Evolutionary conservation across 64 coral and sea anemone species (phyloP).

Genomic region (Montipora cactus): DNA sequence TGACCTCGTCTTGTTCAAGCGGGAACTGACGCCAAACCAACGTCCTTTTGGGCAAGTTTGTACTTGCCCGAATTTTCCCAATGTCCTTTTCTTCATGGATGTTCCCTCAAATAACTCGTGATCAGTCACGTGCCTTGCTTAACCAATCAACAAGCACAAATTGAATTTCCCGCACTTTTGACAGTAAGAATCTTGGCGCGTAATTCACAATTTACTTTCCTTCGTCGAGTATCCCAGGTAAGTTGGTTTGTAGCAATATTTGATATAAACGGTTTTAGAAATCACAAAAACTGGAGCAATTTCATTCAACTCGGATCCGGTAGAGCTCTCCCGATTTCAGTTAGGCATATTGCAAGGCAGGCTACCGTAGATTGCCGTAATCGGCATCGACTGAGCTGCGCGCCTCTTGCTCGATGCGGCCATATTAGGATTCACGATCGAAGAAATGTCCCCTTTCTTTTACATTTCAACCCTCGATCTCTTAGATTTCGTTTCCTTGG

Average conservation of each 20-base stretch:
- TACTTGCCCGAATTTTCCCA: constrained; percentile 43
- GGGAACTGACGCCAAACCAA: no score
- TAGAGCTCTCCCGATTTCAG: background rate
- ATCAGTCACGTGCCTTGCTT: constrained; percentile 40
- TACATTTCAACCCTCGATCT: background rate
- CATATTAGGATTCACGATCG: constrained; percentile 2
- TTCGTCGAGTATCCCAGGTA: constrained; percentile 17
- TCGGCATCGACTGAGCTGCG: background rate
- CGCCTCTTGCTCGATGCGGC: background rate
- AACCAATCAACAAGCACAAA: constrained; percentile 7
- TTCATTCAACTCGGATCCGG: background rate
- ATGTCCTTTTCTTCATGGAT: background rate
- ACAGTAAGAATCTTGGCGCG: constrained; percentile 58
- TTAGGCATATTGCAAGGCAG: background rate
- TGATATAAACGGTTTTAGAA: background rate
- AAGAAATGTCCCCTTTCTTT: constrained; percentile 13
- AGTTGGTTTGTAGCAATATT: background rate
- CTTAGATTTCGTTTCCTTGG: background rate
- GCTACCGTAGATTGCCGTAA: background rate
- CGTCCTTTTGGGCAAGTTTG: constrained; percentile 5
- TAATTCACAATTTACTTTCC: constrained; percentile 57
- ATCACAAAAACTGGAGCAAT: background rate
- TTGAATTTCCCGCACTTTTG: constrained; percentile 75
- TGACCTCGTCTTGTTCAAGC: no score
- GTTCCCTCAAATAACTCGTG: constrained; percentile 53